Percentiles rank a stretch among this genome's conserved stretches.
These are phyloP conservation scores for Geotrypetes seraphini DNA, from an alignment of 2,797 vertebrate genomes.

Conservation along the genomic window DNA sequence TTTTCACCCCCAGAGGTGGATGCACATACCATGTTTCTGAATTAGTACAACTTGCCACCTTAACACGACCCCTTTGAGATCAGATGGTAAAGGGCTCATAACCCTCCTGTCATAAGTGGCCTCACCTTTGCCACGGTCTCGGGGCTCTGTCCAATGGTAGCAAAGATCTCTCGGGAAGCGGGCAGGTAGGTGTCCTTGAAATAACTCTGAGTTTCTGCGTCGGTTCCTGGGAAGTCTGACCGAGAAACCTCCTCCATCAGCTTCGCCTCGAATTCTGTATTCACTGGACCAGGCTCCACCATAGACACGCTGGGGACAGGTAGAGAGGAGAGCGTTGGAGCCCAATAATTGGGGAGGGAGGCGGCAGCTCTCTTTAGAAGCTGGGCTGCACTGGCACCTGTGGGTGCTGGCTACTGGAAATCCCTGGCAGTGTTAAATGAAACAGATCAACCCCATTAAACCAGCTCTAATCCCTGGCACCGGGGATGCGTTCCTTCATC, in stretches of 20 bases:
- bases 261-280: conserved; percentile 83
- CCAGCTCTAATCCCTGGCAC: no score
- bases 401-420: no score
- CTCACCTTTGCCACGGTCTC: conserved; percentile 67
- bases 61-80: background rate
- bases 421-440: no score
- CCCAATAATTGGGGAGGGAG: no score
- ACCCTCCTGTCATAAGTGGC: background rate
- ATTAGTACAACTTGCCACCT: background rate
- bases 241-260: conserved; percentile 73
- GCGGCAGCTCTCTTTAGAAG: no score
- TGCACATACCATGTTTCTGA: background rate
- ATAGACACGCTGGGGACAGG: conserved; percentile 63
- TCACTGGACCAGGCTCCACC: conserved; percentile 84
- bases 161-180: conserved; percentile 72
- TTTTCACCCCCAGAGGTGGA: no score
- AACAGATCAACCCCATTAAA: no score
- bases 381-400: no score
- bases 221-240: conserved; percentile 67
- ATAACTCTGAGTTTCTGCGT: conserved; percentile 68
- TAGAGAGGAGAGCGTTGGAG: no score
- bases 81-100: rapidly evolving
- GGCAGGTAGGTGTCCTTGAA: conserved; percentile 83
- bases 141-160: conserved; percentile 76
- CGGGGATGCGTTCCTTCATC: no score